Evolutionary conservation across 2,888 invertebrate genomes (phyloP), one percentile per base, ranked within the genome.

Genomic region (Leucoma salicis): DNA sequence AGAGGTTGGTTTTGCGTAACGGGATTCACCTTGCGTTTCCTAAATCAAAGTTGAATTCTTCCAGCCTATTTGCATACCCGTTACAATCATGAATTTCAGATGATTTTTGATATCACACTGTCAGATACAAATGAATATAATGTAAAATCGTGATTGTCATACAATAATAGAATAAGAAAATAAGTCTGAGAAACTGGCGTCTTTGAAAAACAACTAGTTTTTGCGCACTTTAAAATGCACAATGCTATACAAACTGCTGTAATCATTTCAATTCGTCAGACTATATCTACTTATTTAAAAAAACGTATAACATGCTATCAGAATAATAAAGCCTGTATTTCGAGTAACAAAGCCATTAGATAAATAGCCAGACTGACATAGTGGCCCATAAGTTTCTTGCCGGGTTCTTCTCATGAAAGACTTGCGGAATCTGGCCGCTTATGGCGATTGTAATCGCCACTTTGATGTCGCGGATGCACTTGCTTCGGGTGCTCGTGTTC

Each of bases 41-140:
- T 33, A 55, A 53, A 57, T 49, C 47, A 38, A 52, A 51, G 41
- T 45, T 49, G 52, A 50, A 54, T 56, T 56, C 49, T 45, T 48
- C 39, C 49, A 45, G 46, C 37, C 35, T 52, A 39, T 61, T 59
- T 45, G 48, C 60, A 60, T 58, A 49, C 37, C 60, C 62, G 62
- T 60, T 60, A 59, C 36, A 43, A 13, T 53, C 56, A 53, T 62
- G 62, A 60, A 60, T 46, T 60, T 58, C 35, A 60, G 42, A 62
- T 61, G 35, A 35, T 32, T 34, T 41, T 21, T 49, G 49, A 46
- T 61, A n/a, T 18, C 7, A 21, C 4, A 27, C 2, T 1, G 2
- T 27, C n/a, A 4, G 27, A 27, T 27, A 27, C 6, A 21, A n/a
- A 27, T 27, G n/a, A 18, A 18, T 21, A 27, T 10, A 27, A 11